Conservation (phyloP, 35 echinoderm and acorn worm species). For the Lytechinus variegatus region DNA sequence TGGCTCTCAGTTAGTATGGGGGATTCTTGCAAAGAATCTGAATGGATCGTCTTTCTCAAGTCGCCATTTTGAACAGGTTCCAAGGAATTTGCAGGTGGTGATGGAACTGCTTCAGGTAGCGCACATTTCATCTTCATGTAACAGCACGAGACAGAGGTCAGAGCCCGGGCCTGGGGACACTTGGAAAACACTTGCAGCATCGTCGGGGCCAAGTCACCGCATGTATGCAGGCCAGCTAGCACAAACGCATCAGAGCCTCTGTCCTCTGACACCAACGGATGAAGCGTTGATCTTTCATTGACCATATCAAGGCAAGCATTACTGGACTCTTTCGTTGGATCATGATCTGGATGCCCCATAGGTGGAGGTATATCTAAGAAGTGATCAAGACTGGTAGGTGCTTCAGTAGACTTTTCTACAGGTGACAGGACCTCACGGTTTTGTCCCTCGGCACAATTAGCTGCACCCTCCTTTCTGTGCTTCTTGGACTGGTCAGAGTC, state of each 20-base stretch:
- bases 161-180: constrained; percentile 62
- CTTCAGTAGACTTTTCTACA: neutral
- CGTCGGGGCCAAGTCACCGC: constrained; percentile 84
- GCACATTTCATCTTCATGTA: constrained; percentile 84
- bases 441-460: constrained; percentile 25
- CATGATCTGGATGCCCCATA: neutral
- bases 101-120: neutral
- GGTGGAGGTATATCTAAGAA: neutral
- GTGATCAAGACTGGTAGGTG: neutral
- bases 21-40: neutral
- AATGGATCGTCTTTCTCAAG: neutral
- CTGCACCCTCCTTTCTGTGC: neutral
- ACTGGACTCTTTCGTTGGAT: neutral
- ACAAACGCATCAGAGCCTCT: constrained; percentile 42
- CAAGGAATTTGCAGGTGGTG: neutral
- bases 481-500: constrained; percentile 22
- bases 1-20: neutral
- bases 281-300: neutral
- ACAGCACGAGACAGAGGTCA: constrained; percentile 78
- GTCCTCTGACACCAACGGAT: neutral
- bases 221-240: constrained; percentile 81
- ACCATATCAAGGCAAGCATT: neutral
- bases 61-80: neutral
- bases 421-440: neutral
- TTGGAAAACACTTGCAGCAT: constrained; percentile 78